Evolutionary conservation across 1,140 invertebrate genomes (phyloP).

Genomic region (Melipona quadrifasciata): DNA sequence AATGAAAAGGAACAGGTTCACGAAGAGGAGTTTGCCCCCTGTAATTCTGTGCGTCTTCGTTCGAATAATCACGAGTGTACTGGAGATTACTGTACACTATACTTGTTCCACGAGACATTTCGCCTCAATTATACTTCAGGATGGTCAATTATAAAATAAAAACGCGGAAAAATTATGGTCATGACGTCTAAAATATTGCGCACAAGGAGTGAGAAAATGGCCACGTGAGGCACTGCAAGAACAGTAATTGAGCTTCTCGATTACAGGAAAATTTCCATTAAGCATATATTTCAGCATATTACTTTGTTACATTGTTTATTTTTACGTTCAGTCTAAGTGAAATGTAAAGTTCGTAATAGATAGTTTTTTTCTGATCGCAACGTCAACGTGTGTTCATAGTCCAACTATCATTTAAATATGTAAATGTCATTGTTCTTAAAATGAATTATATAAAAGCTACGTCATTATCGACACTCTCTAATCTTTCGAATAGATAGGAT

Average conservation of each 20-base stretch:
- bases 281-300: not conserved
- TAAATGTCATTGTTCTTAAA: not conserved
- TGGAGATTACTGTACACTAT: not conserved
- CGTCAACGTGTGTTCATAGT: too few species aligned
- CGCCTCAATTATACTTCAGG: not conserved
- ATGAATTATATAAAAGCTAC: too few species aligned
- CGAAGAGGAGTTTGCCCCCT: not conserved
- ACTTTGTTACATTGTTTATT: not conserved
- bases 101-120: not conserved
- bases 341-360: not conserved
- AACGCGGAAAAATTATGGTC: not conserved
- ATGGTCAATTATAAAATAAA: not conserved
- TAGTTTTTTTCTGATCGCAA: not conserved
- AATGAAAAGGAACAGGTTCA: slow-evolving; percentile 49
- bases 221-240: not conserved
- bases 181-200: not conserved
- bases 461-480: too few species aligned
- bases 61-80: not conserved
- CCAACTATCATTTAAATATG: not conserved
- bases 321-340: not conserved
- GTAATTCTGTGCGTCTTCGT: not conserved
- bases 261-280: not conserved
- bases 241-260: not conserved
- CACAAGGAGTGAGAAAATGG: not conserved
- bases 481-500: too few species aligned